Percentiles rank a stretch among this genome's conserved stretches.
These are phyloP conservation scores for Ladona fulva DNA, from an alignment of 1,140 invertebrate species.

Conservation along the genomic window DNA sequence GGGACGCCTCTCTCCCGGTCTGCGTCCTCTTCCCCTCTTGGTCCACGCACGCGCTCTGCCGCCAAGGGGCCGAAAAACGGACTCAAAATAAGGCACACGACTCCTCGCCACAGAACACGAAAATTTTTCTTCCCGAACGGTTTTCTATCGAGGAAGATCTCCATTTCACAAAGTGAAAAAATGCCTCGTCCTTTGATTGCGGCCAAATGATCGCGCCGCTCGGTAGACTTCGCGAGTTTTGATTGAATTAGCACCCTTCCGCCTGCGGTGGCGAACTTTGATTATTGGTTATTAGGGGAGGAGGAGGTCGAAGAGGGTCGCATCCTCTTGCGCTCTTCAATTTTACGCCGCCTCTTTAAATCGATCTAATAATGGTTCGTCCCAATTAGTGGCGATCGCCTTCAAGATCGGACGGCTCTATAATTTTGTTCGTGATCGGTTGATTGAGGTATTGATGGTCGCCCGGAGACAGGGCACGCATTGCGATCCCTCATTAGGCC, in stretches of 20 bases:
- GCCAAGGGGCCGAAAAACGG: neutral
- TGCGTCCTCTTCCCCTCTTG: neutral
- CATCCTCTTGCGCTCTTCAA: no score
- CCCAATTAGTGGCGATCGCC: no score
- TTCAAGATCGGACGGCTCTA: no score
- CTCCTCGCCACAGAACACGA: neutral
- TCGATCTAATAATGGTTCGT: no score
- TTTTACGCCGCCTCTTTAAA: no score
- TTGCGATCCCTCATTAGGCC: no score
- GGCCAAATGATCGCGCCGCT: neutral
- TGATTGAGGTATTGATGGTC: no score
- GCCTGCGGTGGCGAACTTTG: conserved; percentile 5
- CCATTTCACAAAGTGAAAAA: neutral
- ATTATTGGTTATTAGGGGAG: conserved; percentile 7
- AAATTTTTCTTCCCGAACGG: neutral
- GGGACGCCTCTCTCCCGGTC: neutral
- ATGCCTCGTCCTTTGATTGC: neutral
- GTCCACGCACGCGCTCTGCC: neutral
- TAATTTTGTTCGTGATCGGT: no score
- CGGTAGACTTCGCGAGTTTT: neutral
- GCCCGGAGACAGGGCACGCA: no score
- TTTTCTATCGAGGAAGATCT: neutral
- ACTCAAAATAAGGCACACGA: neutral
- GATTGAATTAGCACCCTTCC: neutral
- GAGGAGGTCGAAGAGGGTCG: neutral